Percentiles rank a stretch among this genome's conserved stretches.
phyloP scores from a whole-genome alignment of 2,888 invertebrate genomes.

The Stenolophus ochropezus region DNA sequence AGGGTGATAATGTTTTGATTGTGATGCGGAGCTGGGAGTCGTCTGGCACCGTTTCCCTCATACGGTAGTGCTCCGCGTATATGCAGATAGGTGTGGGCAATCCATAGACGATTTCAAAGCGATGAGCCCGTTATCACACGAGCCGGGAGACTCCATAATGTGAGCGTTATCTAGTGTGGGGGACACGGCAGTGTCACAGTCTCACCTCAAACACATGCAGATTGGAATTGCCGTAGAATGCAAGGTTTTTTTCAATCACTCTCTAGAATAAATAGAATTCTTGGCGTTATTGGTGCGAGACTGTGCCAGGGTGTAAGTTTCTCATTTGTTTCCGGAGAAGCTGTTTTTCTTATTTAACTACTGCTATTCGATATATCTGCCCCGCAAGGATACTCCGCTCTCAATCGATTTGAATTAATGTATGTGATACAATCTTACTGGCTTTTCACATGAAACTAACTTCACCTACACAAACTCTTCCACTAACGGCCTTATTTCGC shows the following conservation, averaged over 20 bases:
- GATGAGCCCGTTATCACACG: slow-evolving; percentile 70
- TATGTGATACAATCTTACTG: slow-evolving; percentile 3
- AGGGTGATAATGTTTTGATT: too few relatives aligned
- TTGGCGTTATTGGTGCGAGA: slow-evolving; percentile 62
- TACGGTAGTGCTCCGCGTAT: slow-evolving; percentile 27
- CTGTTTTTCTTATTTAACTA: slow-evolving; percentile 58
- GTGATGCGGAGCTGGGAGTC: too few relatives aligned
- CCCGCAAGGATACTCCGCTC: background rate
- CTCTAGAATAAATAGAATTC: slow-evolving; percentile 67
- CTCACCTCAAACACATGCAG: slow-evolving; percentile 69
- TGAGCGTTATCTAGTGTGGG: slow-evolving; percentile 60
- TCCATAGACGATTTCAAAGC: slow-evolving; percentile 70
- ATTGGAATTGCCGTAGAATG: slow-evolving; percentile 68
- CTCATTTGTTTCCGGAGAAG: slow-evolving; percentile 51
- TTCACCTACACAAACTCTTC: background rate
- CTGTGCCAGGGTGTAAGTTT: slow-evolving; percentile 63
- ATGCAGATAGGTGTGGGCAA: slow-evolving; percentile 68
- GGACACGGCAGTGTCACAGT: slow-evolving; percentile 63
- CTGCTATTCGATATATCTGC: slow-evolving; percentile 24
- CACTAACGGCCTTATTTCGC: background rate
- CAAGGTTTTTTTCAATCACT: slow-evolving; percentile 68
- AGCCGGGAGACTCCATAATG: slow-evolving; percentile 66
- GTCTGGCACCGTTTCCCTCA: slow-evolving; percentile 7
- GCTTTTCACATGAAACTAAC: slow-evolving; percentile 4
- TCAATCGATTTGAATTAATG: slow-evolving; percentile 31